Conservation (phyloP, 2,113 vertebrate genomes). For the Mobula hypostoma region DNA sequence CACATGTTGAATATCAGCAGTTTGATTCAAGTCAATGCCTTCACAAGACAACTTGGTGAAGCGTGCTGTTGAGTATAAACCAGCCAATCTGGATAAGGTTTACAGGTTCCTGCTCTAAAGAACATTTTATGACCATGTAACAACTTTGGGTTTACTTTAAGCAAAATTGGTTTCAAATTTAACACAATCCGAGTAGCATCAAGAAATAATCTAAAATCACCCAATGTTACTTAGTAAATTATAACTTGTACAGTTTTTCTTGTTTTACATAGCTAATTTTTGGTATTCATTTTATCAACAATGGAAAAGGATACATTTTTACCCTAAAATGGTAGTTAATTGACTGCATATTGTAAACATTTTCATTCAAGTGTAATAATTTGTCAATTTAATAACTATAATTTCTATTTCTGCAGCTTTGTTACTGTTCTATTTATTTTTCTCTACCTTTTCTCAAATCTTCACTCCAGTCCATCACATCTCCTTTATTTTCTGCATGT, state of each 20-base stretch:
- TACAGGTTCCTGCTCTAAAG: neutral
- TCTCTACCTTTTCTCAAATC: too few relatives aligned
- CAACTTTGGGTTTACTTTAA: neutral
- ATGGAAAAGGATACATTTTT: neutral
- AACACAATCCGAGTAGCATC: neutral
- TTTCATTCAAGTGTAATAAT: neutral
- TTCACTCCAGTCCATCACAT: too few relatives aligned
- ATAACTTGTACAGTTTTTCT: neutral
- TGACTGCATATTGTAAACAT: neutral
- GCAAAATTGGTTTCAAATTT: neutral
- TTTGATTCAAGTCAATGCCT: neutral
- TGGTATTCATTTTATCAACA: neutral
- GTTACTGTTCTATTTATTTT: too few relatives aligned
- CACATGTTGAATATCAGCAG: neutral
- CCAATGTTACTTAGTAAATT: neutral
- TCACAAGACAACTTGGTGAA: neutral
- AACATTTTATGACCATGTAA: neutral
- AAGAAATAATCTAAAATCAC: neutral
- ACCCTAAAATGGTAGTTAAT: neutral
- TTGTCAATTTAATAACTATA: neutral
- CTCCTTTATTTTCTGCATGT: too few relatives aligned
- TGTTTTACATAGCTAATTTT: neutral
- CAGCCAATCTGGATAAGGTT: neutral
- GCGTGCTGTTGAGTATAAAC: neutral
- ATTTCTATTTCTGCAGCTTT: too few relatives aligned